Base-by-base conservation (phyloP, 2,888 invertebrate species). In the Sinodicranocentrus sp. region DNA sequence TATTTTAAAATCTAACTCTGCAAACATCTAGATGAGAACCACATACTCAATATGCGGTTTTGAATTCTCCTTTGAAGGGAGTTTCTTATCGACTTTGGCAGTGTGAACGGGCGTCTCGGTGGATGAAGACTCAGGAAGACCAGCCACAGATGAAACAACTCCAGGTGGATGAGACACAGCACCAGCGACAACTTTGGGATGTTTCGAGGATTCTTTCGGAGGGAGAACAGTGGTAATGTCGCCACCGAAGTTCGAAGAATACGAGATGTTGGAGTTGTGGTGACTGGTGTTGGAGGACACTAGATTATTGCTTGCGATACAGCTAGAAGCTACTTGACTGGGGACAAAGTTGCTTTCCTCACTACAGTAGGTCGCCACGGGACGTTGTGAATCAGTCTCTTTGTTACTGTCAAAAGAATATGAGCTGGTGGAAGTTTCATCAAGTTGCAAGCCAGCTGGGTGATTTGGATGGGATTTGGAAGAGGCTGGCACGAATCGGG, bases 41-140 rank as follows among this genome's bases (percentile, higher is more conserved):
- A 82, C 82, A 43, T 82, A 82, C 23, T 82, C 82, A 71, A 82
- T 82, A 61, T 82, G 82, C 15, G 82, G 75, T 17, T 82, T 82
- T 21, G 57, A 65, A 44, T 25, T 63, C 39, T 73, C 73, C 73
- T 75, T 75, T 33, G 82, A 1, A 44, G 80, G 28, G 15, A 75
- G 33, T 70, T 71, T 76, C 26, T 76, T 73, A 10, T 73, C 73
- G 23, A 57, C 52, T 39, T 68, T 82, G 82, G 82, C 82, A 82
- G 82, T 82, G 82, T 63, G 26, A 26, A 48, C 39, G 43, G 26
- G n/a, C 5, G 39, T n/a, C 23, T 57, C 63, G 6, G 33, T 33
- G n/a, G 63, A 33, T n/a, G 43, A 21, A 1, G 54, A 19, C 33
- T 54, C 71, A 1, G 68, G 23, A 44, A 23, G 39, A 39, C 39